A percentile compares a stretch with the other conserved stretches of the same genome.
Evolutionary conservation across 2,888 invertebrate genomes (phyloP).

Genomic region (Ceraclea dissimilis): DNA sequence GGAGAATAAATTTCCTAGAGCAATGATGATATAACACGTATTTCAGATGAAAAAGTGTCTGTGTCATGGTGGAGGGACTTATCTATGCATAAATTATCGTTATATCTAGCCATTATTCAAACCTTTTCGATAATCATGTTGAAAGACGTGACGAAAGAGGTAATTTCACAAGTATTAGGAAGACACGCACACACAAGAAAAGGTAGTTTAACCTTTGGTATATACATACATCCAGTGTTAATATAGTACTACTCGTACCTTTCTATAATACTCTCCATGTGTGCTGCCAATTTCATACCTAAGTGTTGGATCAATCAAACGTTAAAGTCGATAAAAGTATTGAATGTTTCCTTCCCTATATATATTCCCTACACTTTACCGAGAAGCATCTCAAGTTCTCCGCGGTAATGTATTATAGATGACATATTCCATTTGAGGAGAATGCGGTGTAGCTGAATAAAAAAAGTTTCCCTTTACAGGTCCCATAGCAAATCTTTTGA

Average conservation of each 20-base stretch:
- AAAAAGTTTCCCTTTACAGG: neutral
- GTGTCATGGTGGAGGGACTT: neutral
- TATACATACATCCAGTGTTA: too few relatives aligned
- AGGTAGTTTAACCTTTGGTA: too few relatives aligned
- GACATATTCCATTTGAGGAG: slow-evolving; percentile 9
- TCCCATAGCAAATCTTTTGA: slow-evolving; percentile 2
- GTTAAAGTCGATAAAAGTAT: neutral
- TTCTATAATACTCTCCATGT: too few relatives aligned
- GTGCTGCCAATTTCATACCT: neutral
- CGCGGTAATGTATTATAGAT: slow-evolving; percentile 8
- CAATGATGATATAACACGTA: neutral
- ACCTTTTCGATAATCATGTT: slow-evolving; percentile 1
- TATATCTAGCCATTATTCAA: neutral
- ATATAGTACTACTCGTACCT: too few relatives aligned
- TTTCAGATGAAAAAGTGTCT: neutral
- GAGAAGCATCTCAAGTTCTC: neutral
- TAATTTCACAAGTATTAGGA: neutral
- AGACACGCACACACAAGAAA: neutral
- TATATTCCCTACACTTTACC: neutral
- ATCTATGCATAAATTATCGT: neutral
- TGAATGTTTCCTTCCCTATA: neutral
- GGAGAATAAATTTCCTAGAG: neutral
- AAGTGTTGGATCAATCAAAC: neutral
- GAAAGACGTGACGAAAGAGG: slow-evolving; percentile 2
- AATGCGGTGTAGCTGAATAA: neutral